Evolutionary conservation across 2,888 invertebrate species (phyloP), one percentile per base, ranked within the genome.

Genomic region (Cerastis rubricosa): DNA sequence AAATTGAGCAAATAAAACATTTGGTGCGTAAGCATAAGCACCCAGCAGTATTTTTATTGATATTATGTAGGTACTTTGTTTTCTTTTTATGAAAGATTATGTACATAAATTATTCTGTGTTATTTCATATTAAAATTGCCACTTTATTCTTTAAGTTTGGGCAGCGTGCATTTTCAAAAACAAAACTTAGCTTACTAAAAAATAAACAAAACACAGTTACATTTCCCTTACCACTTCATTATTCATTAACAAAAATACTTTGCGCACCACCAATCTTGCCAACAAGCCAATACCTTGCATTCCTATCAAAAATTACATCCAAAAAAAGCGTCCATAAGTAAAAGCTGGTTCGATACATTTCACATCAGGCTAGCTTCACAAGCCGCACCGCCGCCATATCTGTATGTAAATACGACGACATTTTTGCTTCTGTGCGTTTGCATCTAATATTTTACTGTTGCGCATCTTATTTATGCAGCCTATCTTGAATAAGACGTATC

Each of bases 361-460:
- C 82, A 71, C 84, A 84, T 78, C 73, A 59, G n/a, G 43, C 76
- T 81, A 81, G 78, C 76, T 73, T 74, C 82, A 76, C 78, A 78
- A 67, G 74, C 73, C 63, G 75, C 81, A 75, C 85, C 86, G 83
- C 74, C 71, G 69, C 96, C 95, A 96, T 94, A 94, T 91, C 88
- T 82, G 81, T 93, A 96, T 96, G 95, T 89, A 93, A 95, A 96
- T 96, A 83, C 78, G 77, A 84, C 94, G 89, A 93, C 95, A 95
- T 96, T 95, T 96, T 96, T 96, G 94, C 93, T 86, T 91, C 87
- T 84, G 92, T 94, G 94, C 94, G 95, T 95, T 95, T 96, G 96
- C 95, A 96, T 96, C 94, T 95, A 94, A 95, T 95, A 94, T 95
- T 95, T 95, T 93, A 94, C 92, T 91, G 90, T 91, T 87, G 90